Evolutionary conservation across 2,888 invertebrate genomes (phyloP), one percentile per base, ranked within the genome.

Genomic region (Heliconius aoede): DNA sequence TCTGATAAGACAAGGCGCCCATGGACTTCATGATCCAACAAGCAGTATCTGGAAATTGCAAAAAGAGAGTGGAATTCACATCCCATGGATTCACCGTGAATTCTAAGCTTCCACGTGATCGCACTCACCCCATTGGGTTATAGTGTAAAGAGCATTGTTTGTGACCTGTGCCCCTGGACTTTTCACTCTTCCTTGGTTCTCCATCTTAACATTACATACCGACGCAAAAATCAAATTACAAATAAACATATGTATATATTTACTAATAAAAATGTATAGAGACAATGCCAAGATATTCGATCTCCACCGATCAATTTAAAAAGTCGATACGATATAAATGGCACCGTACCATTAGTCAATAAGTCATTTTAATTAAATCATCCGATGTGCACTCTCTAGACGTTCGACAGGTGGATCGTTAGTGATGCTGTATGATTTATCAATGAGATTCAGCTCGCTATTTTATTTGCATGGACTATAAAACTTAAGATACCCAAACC

Each of bases 321-420:
- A n/a, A 55, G 55, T 9, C 55, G n/a, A 55, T 55, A 55, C 75
- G 65, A 82, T 82, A 80, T 81, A 78, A 84, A 83, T 84, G 80
- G 82, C 81, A 85, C 82, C 83, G 84, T 86, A 87, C 88, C 87
- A 86, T 86, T 87, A 83, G 84, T 86, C 90, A 86, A 91, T 91
- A 89, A 90, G 85, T 91, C 89, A 91, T 90, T 90, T 89, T 91
- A 92, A 93, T 93, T 92, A 91, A 93, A 91, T 90, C 90, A 90
- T 92, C 91, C 87, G 79, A 80, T 83, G 86, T 89, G 89, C 89
- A 87, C 89, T 91, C 89, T 90, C 89, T 88, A 86, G 87, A 89
- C 87, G 83, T 89, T 90, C 90, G 93, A 92, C 93, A 91, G 92
- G 84, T 79, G 81, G 81, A 86, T 90, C 90, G 90, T 92, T 91